phyloP scores from a whole-genome alignment of 2,888 invertebrate genomes.

The Itoplectis maculator region DNA sequence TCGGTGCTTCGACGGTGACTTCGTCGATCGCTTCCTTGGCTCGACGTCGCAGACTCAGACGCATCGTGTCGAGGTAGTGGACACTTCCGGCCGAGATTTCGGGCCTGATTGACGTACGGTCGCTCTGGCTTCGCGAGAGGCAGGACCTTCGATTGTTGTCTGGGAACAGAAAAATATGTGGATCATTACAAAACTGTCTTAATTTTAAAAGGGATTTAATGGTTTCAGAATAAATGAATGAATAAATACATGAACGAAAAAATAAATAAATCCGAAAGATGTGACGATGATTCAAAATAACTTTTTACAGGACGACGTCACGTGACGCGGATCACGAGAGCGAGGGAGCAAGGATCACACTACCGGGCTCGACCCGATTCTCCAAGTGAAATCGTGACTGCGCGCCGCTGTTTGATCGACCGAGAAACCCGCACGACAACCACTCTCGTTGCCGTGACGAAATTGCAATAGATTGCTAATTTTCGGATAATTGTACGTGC shows the following conservation, averaged over 20 bases:
- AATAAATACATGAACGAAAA: too few species aligned
- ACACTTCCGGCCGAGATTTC: constrained; percentile 86
- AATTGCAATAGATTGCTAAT: constrained; percentile 39
- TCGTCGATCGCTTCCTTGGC: constrained; percentile 84
- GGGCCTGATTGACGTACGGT: constrained; percentile 84
- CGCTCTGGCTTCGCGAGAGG: constrained; percentile 83
- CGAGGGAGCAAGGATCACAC: constrained; percentile 11
- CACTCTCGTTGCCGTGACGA: constrained; percentile 36
- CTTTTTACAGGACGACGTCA: constrained; percentile 2
- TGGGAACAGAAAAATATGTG: constrained; percentile 30
- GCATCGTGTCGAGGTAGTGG: constrained; percentile 93
- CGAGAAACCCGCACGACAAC: constrained; percentile 6
- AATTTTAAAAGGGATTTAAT: too few species aligned
- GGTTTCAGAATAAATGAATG: too few species aligned
- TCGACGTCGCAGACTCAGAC: constrained; percentile 88
- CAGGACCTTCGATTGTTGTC: constrained; percentile 69
- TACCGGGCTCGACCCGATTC: constrained; percentile 50
- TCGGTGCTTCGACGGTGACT: not conserved
- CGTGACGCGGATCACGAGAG: not conserved
- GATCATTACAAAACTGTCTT: constrained; percentile 8
- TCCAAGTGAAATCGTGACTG: constrained; percentile 55
- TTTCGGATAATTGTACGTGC: constrained; percentile 26
- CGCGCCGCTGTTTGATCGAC: constrained; percentile 30
- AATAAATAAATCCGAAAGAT: not conserved
- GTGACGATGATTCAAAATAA: not conserved